Percentiles rank a stretch among this genome's conserved stretches.
phyloP scores from a whole-genome alignment of 2,888 invertebrate species.

The Drosophila macrospina region DNA sequence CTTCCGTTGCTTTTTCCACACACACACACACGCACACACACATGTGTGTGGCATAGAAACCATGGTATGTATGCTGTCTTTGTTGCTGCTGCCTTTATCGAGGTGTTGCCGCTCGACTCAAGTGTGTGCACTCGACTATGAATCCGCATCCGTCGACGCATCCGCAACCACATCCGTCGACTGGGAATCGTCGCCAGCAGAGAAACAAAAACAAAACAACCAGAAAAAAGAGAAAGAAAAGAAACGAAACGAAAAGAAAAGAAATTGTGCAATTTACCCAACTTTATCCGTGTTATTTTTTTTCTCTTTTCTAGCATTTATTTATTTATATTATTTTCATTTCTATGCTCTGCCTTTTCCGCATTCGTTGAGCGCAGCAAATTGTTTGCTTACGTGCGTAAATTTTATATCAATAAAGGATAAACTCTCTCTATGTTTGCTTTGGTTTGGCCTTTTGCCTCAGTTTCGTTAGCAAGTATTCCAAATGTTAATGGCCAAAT shows the following conservation, averaged over 20 bases:
- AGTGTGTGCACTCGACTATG: constrained; percentile 74
- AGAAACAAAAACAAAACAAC: not conserved
- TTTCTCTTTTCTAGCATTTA: constrained; percentile 16
- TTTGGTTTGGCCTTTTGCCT: constrained; percentile 26
- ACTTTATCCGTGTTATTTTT: constrained; percentile 12
- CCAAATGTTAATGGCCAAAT: not conserved
- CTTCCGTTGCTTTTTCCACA: constrained; percentile 13
- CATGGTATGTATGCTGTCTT: constrained; percentile 44
- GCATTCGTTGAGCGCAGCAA: constrained; percentile 13
- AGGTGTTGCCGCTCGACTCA: constrained; percentile 65
- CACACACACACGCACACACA: constrained; percentile 17
- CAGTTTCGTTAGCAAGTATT: constrained; percentile 6
- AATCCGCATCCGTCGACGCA: constrained; percentile 50
- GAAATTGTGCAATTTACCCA: constrained; percentile 38
- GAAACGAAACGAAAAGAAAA: not conserved
- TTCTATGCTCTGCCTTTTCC: not conserved
- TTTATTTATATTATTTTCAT: constrained; percentile 12
- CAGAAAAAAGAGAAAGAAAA: not conserved
- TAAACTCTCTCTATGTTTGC: constrained; percentile 31
- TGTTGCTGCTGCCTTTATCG: constrained; percentile 6
- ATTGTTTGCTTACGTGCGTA: constrained; percentile 73
- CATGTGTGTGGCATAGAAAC: constrained; percentile 1
- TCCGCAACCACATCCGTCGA: constrained; percentile 30
- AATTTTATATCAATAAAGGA: constrained; percentile 65
- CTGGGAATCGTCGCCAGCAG: constrained; percentile 18